phyloP scores from a whole-genome alignment of 2,888 invertebrate species.

The Eristalis tenax region DNA sequence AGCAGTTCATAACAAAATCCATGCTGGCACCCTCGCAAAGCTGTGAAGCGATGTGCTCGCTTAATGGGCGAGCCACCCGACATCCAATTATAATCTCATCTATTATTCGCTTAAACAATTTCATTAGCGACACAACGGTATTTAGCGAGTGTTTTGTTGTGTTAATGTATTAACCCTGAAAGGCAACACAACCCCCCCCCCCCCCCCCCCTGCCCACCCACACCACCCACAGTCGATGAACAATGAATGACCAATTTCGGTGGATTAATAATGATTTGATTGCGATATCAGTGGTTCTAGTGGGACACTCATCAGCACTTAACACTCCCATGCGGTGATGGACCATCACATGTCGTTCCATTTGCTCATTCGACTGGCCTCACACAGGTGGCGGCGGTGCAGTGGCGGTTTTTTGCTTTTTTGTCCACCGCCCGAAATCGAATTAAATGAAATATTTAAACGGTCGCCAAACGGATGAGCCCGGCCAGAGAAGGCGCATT shows the following conservation, averaged over 20 bases:
- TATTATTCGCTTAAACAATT: constrained; percentile 28
- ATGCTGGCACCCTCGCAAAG: no score
- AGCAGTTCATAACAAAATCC: neutral
- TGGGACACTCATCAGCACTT: neutral
- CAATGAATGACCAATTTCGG: constrained; percentile 8
- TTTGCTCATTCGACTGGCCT: neutral
- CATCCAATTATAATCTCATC: constrained; percentile 7
- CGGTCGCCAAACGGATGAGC: neutral
- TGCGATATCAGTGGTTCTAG: constrained; percentile 15
- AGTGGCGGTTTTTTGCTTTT: neutral
- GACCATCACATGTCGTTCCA: neutral
- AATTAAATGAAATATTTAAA: neutral
- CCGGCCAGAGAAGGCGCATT: neutral
- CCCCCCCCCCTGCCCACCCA: neutral
- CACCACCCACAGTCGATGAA: no score
- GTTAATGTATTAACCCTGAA: constrained; percentile 7
- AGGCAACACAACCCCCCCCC: neutral
- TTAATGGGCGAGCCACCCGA: neutral
- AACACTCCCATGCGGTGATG: neutral
- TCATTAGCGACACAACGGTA: constrained; percentile 17
- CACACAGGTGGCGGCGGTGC: neutral
- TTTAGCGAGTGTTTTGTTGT: constrained; percentile 2
- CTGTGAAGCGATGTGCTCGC: neutral
- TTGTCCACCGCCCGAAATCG: neutral
- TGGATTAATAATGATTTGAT: constrained; percentile 34